These are phyloP conservation scores for Orthosia gracilis DNA, from an alignment of 2,888 invertebrate species.

Conservation along the genomic window DNA sequence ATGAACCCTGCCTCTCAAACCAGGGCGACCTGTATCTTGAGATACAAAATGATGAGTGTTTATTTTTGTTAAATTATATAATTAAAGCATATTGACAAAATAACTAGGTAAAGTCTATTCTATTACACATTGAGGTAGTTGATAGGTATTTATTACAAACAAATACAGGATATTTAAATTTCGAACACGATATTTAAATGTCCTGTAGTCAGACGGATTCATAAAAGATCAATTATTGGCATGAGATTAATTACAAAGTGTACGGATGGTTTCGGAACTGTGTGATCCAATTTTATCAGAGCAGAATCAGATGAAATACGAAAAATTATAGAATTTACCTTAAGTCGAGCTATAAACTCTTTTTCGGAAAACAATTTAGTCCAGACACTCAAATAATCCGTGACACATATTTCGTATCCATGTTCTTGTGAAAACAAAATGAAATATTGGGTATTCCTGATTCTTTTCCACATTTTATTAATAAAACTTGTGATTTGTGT, in stretches of 20 bases:
- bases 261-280: not conserved
- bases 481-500: not conserved
- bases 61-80: not conserved
- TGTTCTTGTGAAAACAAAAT: conserved; percentile 56
- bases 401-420: conserved; percentile 71
- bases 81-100: too few species aligned
- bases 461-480: conserved; percentile 73
- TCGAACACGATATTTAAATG: too few species aligned
- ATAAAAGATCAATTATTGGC: not conserved
- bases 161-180: too few species aligned
- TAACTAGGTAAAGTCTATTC: too few species aligned
- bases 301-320: not conserved
- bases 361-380: conserved; percentile 65
- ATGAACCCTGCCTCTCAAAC: too few species aligned
- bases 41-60: not conserved
- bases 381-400: conserved; percentile 78
- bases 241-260: not conserved
- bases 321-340: conserved; percentile 65
- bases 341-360: conserved; percentile 73
- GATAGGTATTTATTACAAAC: not conserved
- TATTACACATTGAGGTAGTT: not conserved
- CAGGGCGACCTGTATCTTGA: too few species aligned
- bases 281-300: not conserved
- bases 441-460: conserved; percentile 67
- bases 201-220: not conserved